Evolutionary conservation across 2,797 vertebrate species (phyloP).

Genomic region (Siniperca scherzeri): DNA sequence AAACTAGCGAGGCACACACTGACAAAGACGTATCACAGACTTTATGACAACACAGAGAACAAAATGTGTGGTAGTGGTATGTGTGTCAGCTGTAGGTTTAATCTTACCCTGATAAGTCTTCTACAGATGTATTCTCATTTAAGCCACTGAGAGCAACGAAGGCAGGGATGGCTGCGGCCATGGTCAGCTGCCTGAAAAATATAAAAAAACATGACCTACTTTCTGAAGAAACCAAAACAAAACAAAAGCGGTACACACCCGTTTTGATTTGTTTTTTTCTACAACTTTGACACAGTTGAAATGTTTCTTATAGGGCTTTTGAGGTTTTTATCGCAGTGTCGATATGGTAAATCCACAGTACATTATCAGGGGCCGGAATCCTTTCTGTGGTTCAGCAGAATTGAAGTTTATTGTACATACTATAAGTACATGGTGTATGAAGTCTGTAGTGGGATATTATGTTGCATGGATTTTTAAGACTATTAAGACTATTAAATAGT

Average conservation of each 20-base stretch:
- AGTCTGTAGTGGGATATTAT: not conserved
- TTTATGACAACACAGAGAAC: not conserved
- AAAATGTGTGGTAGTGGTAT: not conserved
- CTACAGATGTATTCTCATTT: not conserved
- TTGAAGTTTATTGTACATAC: not conserved
- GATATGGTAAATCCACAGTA: not conserved
- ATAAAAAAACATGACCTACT: not conserved
- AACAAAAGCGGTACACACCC: not conserved
- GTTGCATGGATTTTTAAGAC: not conserved
- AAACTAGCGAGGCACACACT: not conserved
- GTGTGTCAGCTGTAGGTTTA: not conserved
- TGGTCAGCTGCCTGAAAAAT: slow-evolving; percentile 17
- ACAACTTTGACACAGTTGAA: not conserved
- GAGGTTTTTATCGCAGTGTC: not conserved
- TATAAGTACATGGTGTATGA: not conserved
- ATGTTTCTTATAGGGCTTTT: not conserved
- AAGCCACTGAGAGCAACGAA: not conserved
- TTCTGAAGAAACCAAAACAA: not conserved
- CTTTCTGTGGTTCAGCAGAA: not conserved
- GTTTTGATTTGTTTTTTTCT: not conserved
- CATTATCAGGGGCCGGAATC: not conserved
- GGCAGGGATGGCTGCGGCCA: not conserved
- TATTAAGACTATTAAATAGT: not conserved
- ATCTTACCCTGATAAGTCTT: slow-evolving; percentile 24
- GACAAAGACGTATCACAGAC: not conserved